Conservation (phyloP, 1,140 invertebrate genomes). For the Uloborus diversus region DNA sequence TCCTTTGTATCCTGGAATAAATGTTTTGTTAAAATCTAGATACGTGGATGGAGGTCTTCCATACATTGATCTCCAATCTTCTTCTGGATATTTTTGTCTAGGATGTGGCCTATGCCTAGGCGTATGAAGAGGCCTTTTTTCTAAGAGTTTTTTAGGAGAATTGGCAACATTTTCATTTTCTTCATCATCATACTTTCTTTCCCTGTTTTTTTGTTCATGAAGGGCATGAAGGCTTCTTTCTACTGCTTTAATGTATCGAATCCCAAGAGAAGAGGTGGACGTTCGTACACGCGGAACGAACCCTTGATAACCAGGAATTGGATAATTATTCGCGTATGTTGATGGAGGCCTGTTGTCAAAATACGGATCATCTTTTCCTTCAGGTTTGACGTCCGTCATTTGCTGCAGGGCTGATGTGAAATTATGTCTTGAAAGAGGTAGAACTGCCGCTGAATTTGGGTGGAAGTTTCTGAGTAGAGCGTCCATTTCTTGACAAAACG, state of each 20-base stretch:
- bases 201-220: conserved; percentile 5
- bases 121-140: conserved; percentile 44
- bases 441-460: conserved; percentile 13
- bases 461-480: conserved; percentile 38
- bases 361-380: conserved; percentile 29
- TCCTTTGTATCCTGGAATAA: conserved; percentile 43
- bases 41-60: conserved; percentile 46
- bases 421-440: conserved; percentile 20
- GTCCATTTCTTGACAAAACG: conserved; percentile 45
- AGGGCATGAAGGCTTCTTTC: conserved; percentile 36
- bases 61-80: conserved; percentile 45
- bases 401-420: conserved; percentile 33
- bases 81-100: conserved; percentile 1
- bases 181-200: background rate
- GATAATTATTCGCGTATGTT: conserved; percentile 45
- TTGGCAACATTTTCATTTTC: conserved; percentile 3
- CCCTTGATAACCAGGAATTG: conserved; percentile 44
- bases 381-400: background rate
- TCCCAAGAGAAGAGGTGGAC: conserved; percentile 39
- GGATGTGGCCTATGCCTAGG: conserved; percentile 39
- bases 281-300: conserved; percentile 48
- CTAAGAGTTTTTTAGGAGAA: conserved; percentile 32
- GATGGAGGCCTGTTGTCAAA: conserved; percentile 48
- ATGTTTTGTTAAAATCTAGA: conserved; percentile 14
- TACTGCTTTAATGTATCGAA: conserved; percentile 44